phyloP scores from a whole-genome alignment of 2,113 vertebrate species.

The Tylochromis polylepis region DNA sequence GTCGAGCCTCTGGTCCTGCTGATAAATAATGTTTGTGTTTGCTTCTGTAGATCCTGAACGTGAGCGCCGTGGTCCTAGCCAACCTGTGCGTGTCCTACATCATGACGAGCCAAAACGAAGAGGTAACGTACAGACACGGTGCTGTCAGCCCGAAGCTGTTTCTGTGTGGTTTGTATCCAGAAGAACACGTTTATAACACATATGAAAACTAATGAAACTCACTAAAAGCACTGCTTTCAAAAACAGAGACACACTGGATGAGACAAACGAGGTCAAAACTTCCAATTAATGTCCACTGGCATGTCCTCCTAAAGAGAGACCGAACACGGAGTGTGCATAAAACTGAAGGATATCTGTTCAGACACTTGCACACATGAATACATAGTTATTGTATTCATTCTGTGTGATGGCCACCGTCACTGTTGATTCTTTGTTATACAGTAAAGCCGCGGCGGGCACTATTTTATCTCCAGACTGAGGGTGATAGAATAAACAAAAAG shows the following conservation, averaged over 20 bases:
- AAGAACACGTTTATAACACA: accelerated
- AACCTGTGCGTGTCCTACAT: conserved; percentile 97
- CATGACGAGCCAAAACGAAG: conserved; percentile 93
- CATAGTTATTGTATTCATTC: background rate
- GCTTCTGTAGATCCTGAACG: conserved; percentile 78
- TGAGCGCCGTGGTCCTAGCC: conserved; percentile 91
- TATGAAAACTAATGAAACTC: background rate
- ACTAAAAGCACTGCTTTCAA: background rate
- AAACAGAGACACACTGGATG: background rate
- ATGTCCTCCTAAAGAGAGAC: background rate
- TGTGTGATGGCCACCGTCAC: background rate
- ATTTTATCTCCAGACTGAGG: background rate
- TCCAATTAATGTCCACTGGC: background rate
- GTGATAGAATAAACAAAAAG: background rate
- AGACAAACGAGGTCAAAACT: background rate
- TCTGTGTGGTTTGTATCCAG: accelerated
- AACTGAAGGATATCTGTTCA: background rate
- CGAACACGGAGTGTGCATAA: background rate
- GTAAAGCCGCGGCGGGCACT: background rate
- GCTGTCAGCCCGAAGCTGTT: background rate
- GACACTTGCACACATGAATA: background rate
- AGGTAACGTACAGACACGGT: conserved; percentile 59
- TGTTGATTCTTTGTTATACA: background rate
- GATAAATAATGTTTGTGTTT: background rate
- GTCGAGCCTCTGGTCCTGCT: background rate